Evolutionary conservation across 2,888 invertebrate genomes (phyloP).

Genomic region (Oasisia sp.): DNA sequence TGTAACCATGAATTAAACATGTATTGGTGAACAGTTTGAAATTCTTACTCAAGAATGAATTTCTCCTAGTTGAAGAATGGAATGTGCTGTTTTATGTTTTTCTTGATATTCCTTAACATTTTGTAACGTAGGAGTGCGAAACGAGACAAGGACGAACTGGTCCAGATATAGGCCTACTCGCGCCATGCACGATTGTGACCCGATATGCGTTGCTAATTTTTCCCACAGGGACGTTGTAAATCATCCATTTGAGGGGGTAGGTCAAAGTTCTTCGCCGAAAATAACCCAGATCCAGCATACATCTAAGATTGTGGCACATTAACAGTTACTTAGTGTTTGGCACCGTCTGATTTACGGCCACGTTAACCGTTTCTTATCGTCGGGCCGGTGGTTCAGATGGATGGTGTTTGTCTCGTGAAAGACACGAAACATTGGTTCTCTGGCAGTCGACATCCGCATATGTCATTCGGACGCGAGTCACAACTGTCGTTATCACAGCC

Average conservation of each 20-base stretch:
- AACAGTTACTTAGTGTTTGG: neutral
- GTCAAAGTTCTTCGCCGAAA: neutral
- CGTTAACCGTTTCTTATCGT: neutral
- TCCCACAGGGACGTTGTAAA: neutral
- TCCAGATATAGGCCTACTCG: neutral
- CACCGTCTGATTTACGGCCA: neutral
- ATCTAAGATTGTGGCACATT: neutral
- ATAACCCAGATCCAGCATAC: neutral
- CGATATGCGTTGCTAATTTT: neutral
- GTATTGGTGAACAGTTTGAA: too few relatives aligned
- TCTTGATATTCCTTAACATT: neutral
- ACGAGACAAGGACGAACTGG: neutral
- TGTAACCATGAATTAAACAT: too few relatives aligned
- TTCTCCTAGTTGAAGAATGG: neutral
- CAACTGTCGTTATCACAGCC: neutral
- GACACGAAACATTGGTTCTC: neutral
- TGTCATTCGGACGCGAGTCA: neutral
- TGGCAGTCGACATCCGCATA: neutral
- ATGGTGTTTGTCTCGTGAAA: neutral
- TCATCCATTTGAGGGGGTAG: neutral
- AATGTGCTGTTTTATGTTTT: neutral
- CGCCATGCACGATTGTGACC: neutral
- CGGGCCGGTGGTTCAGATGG: neutral
- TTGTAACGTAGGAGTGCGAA: neutral
- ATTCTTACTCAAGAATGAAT: neutral